A percentile compares a stretch with the other conserved stretches of the same genome.
Conservation (phyloP, 1,140 invertebrate genomes). For the Lepidurus apus region DNA sequence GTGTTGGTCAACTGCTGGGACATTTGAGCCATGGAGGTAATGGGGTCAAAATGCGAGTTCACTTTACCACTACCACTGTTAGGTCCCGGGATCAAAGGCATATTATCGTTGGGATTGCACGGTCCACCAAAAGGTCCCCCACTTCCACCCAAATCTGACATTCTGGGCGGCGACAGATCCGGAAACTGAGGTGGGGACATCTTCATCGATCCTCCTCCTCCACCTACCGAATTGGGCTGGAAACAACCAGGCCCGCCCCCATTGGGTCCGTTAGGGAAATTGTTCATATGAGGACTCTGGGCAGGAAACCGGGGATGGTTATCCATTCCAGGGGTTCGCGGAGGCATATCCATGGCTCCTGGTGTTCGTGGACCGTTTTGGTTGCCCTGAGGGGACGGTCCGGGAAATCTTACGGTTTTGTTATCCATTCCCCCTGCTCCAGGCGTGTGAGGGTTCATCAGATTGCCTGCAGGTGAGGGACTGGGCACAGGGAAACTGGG, state of each 20-base stretch:
- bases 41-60: conserved; percentile 73
- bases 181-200: conserved; percentile 36
- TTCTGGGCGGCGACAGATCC: conserved; percentile 37
- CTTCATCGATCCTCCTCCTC: conserved; percentile 34
- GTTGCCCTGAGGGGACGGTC: conserved; percentile 35
- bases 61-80: conserved; percentile 38
- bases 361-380: conserved; percentile 33
- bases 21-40: conserved; percentile 89
- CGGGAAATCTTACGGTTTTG: conserved; percentile 46
- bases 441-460: conserved; percentile 44
- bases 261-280: conserved; percentile 26
- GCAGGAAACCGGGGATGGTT: conserved; percentile 37
- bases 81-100: conserved; percentile 13
- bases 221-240: conserved; percentile 31
- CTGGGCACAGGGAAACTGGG: conserved; percentile 48
- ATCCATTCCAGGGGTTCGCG: conserved; percentile 39
- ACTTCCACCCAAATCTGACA: conserved; percentile 27
- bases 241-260: conserved; percentile 29
- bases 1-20: conserved; percentile 76
- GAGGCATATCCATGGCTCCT: conserved; percentile 34
- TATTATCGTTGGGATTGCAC: conserved; percentile 10
- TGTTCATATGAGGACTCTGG: conserved; percentile 37
- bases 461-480: conserved; percentile 39
- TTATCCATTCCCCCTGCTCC: conserved; percentile 36
- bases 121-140: conserved; percentile 22